Base-by-base conservation (phyloP, 2,888 invertebrate species). In the Torymus tubicola region DNA sequence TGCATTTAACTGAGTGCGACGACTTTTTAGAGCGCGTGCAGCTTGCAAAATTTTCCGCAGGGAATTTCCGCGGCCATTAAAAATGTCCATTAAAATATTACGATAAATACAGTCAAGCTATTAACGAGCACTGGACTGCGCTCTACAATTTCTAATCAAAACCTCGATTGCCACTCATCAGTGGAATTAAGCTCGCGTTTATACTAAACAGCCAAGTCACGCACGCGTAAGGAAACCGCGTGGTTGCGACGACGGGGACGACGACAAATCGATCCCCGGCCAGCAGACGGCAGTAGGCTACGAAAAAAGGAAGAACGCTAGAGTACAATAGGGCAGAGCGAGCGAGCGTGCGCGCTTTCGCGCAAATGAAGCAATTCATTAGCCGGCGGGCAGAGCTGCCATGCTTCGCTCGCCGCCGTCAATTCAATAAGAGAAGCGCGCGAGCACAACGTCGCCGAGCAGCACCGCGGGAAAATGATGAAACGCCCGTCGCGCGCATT, bases 341-440 rank as follows among this genome's bases (percentile, higher is more conserved):
- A 31, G 31, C 31, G 42, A 42, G 42, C 42, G 42, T 42, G 42
- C 42, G 16, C 18, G 55, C 64, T 55, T 55, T 64, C 42, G 64
- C 21, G 64, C 55, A 64, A 73, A 64, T 57, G 73, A 64, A 64
- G 73, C 73, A 61, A 73, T 73, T 73, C 73, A 64, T 73, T 73
- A 73, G 64, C 18, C 10, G 13, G 55, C 16, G 53, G 13, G 61
- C 18, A 61, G 61, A 13, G 14, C 21, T 11, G 53, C 55, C 58
- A 42, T 42, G 42, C 42, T 8, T 42, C 42, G 42, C 71, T n/a
- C 60, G 21, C 12, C 42, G 13, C 21, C 71, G n/a, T 69, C 72
- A n/a, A 63, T 55, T 55, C 52, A 72, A 72, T 60, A 55, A 63
- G 55, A 63, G 52, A 72, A 72, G 63, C 21, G 21, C 21, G 21